A percentile compares a stretch with the other conserved stretches of the same genome.
Conservation (phyloP, 35 echinoderm and acorn worm species). For the Lytechinus pictus region DNA sequence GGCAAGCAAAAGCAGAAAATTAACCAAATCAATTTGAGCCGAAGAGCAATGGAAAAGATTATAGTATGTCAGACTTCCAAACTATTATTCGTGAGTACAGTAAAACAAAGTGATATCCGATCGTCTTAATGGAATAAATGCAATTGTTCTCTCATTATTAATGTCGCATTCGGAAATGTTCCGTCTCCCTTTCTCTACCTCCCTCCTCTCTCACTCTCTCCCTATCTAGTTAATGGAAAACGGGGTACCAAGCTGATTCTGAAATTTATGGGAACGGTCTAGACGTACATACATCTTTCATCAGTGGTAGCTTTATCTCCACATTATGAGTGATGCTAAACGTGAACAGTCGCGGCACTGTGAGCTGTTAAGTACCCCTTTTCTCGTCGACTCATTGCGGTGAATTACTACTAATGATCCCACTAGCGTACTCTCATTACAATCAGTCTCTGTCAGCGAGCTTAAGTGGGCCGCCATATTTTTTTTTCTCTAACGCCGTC, state of each 20-base stretch:
- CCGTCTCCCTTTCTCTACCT: not conserved
- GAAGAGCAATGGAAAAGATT: too few species aligned
- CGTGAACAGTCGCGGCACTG: not conserved
- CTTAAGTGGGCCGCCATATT: slow-evolving; percentile 48
- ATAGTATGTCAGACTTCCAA: too few species aligned
- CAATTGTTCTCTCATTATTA: not conserved
- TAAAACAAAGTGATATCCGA: not conserved
- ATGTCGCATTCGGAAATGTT: not conserved
- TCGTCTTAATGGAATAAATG: not conserved
- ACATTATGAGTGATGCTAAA: slow-evolving; percentile 25
- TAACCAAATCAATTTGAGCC: too few species aligned
- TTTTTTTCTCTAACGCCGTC: not conserved
- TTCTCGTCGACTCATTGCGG: slow-evolving; percentile 40
- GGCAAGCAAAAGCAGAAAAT: too few species aligned
- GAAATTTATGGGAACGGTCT: not conserved
- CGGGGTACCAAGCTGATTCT: not conserved
- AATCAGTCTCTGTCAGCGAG: slow-evolving; percentile 41
- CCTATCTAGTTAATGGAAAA: not conserved
- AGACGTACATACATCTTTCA: not conserved
- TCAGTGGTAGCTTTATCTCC: slow-evolving; percentile 15
- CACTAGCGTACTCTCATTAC: slow-evolving; percentile 37
- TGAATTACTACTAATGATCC: slow-evolving; percentile 52
- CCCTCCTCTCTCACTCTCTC: not conserved
- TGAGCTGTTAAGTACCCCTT: slow-evolving; percentile 34
- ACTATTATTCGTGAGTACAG: not conserved